Evolutionary conservation across 2,113 vertebrate genomes (phyloP).

Genomic region (Porphyrio hochstetteri): DNA sequence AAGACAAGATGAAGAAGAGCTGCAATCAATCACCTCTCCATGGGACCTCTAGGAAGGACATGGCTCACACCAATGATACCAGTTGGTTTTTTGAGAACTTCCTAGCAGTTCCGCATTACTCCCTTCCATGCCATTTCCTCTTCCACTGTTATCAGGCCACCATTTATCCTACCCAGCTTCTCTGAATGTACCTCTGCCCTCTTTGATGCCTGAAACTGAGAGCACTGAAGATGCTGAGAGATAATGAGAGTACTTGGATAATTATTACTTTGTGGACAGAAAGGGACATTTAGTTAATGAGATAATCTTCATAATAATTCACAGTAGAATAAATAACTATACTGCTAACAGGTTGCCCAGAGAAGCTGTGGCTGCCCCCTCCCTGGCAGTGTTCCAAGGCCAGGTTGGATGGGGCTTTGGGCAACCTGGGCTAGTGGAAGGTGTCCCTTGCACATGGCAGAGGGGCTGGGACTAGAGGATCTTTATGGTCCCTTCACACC

Average conservation of each 20-base stretch:
- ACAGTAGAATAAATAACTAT: neutral
- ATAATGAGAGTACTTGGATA: neutral
- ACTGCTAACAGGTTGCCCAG: too few relatives aligned
- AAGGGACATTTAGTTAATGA: neutral
- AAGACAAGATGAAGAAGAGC: neutral
- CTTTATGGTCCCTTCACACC: too few relatives aligned
- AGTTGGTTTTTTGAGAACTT: neutral
- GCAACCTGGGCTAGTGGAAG: too few relatives aligned
- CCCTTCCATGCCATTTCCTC: neutral
- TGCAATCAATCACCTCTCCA: neutral
- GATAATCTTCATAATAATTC: neutral
- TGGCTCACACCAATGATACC: neutral
- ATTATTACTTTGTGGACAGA: neutral
- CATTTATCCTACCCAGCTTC: neutral
- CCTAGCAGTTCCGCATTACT: neutral
- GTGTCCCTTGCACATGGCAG: too few relatives aligned
- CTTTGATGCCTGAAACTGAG: neutral
- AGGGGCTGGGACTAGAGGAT: too few relatives aligned
- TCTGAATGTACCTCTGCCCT: neutral
- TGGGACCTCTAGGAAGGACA: neutral
- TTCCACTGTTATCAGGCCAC: neutral
- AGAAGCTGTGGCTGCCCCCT: too few relatives aligned
- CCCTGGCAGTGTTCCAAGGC: too few relatives aligned
- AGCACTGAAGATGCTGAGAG: neutral
- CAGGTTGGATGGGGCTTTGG: too few relatives aligned